These are phyloP conservation scores for Neodiprion pinetum DNA, from an alignment of 1,140 invertebrate species.

Conservation along the genomic window DNA sequence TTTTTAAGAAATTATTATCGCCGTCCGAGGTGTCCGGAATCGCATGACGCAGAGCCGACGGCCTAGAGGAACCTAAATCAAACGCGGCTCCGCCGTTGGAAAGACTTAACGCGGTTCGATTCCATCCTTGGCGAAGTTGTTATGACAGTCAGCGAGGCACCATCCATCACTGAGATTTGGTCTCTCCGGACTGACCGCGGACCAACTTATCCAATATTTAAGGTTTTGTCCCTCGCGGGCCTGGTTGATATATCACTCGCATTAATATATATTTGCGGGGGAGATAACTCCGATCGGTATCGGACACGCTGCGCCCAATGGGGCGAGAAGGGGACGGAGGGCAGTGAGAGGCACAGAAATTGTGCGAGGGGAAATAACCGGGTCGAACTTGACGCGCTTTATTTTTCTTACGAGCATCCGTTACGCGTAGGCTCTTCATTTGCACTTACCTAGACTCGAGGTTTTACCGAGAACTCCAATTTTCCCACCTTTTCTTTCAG, in stretches of 20 bases:
- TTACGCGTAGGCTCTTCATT: background rate
- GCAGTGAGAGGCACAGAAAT: background rate
- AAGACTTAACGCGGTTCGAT: conserved; percentile 14
- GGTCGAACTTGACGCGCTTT: background rate
- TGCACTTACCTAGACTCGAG: background rate
- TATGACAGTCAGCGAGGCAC: conserved; percentile 61
- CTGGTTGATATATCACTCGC: conserved; percentile 61
- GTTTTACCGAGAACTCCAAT: background rate
- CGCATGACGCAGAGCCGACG: background rate
- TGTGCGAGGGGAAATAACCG: background rate
- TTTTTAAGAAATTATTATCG: background rate
- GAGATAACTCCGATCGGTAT: conserved; percentile 51
- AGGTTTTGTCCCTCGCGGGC: conserved; percentile 61
- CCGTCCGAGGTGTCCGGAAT: too few species aligned
- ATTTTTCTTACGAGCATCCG: too few species aligned
- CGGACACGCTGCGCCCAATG: background rate
- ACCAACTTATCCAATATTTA: conserved; percentile 64
- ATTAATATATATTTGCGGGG: conserved; percentile 64
- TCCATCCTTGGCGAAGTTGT: conserved; percentile 48
- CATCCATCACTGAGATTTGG: conserved; percentile 61
- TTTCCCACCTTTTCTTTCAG: too few species aligned
- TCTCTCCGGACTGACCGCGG: conserved; percentile 52
- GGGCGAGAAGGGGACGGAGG: background rate
- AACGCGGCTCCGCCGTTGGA: background rate
- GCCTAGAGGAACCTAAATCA: background rate